These are phyloP conservation scores for Molorchus minor DNA, from an alignment of 2,888 invertebrate species.

Conservation along the genomic window DNA sequence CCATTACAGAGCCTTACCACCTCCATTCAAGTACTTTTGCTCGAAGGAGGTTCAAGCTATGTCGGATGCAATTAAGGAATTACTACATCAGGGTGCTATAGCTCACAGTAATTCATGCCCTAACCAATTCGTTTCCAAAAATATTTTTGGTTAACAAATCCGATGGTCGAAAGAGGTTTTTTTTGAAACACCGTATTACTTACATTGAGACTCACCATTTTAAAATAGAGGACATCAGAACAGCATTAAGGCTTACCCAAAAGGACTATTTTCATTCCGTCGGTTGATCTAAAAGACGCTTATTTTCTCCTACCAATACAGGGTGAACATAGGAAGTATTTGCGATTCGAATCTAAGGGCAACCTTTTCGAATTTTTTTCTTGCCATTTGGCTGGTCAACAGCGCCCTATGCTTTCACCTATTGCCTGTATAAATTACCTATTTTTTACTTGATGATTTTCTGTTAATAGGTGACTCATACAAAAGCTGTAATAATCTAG, in stretches of 20 bases:
- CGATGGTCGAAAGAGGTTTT: constrained; percentile 34
- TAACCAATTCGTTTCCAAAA: constrained; percentile 39
- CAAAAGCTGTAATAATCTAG: not conserved
- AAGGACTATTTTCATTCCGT: constrained; percentile 16
- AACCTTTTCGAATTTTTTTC: constrained; percentile 42
- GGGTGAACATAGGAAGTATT: constrained; percentile 38
- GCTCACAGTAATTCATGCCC: constrained; percentile 6
- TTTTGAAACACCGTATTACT: constrained; percentile 42
- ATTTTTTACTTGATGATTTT: too few species aligned
- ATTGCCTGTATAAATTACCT: too few species aligned
- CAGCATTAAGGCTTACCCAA: constrained; percentile 33
- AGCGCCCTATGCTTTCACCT: constrained; percentile 45
- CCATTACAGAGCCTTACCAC: constrained; percentile 3
- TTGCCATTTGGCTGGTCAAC: constrained; percentile 43
- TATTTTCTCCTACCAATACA: constrained; percentile 44
- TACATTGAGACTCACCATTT: constrained; percentile 43
- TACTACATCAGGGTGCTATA: constrained; percentile 18
- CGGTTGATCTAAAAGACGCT: constrained; percentile 38
- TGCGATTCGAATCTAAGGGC: constrained; percentile 39
- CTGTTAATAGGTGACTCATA: not conserved
- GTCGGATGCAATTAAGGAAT: not conserved
- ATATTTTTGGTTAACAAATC: constrained; percentile 42
- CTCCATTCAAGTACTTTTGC: not conserved
- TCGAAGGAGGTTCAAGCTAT: not conserved
- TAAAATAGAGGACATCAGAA: constrained; percentile 44